Evolutionary conservation across 2,888 invertebrate species (phyloP), one percentile per base, ranked within the genome.

Genomic region (Fragum fragum): DNA sequence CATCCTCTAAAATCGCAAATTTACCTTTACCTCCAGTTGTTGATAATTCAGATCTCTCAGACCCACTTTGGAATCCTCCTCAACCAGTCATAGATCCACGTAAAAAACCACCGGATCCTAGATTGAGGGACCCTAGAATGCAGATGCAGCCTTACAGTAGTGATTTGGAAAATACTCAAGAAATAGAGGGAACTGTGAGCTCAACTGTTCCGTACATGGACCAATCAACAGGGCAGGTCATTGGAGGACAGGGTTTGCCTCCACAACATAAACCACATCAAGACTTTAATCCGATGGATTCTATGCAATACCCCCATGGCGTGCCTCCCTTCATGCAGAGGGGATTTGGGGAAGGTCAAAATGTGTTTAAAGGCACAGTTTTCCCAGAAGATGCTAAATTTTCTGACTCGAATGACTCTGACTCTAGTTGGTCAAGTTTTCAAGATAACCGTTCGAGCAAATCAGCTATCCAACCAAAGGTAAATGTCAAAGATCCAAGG

Each of bases 61-160:
- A 66, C 9, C 39, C 42, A 36, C 11, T 42, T 42, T n/a, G 32
- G 26, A 21, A 39, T 9, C 16, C n/a, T 5, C 32, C 61, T 3
- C 66, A 39, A 42, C 76, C 73, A 26, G 36, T 66, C 18, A 81
- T 76, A 72, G 87, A 87, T 57, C 88, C 88, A 1, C 69, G 86
- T 1, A 52, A 47, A n/a, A 47, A 81, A 53, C 68, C 73, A 42
- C 68, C 80, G 73, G 89, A 88, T 78, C 88, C 88, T 14, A 63
- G 83, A 23, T 69, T 73, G 21, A 66, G 78, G 26, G 84, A 83
- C 63, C 82, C 79, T 18, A 63, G 82, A 26, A 57, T 75, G 14
- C 66, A 66, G 42, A 42, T 21, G 23, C 57, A 57, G 28, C 28
- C 57, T 21, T 11, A 11, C 26, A 14, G 18, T 11, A 7, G 14